These are phyloP conservation scores for Myotis findleyi DNA, from an alignment of 2,797 vertebrate genomes.

Conservation along the genomic window DNA sequence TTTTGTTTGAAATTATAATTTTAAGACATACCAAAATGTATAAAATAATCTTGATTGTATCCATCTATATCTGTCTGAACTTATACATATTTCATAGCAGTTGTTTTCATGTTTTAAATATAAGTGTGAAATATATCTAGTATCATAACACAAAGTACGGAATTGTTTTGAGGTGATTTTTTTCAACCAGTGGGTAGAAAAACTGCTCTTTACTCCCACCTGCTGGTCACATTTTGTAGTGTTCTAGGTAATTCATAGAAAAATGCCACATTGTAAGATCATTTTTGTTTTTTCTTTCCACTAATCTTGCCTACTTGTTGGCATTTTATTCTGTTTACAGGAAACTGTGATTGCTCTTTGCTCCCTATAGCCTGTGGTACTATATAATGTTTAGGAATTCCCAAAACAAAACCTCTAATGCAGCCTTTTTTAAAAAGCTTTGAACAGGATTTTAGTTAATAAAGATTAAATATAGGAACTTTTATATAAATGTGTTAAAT, in stretches of 20 bases:
- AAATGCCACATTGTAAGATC: background rate
- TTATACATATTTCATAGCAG: background rate
- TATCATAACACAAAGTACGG: background rate
- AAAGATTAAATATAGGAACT: conserved; percentile 1
- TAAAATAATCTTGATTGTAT: conserved; percentile 28
- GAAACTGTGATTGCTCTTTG: background rate
- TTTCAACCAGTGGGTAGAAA: background rate
- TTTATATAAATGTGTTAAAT: background rate
- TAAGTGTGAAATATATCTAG: background rate
- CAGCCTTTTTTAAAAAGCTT: background rate
- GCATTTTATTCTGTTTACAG: background rate
- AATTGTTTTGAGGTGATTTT: background rate
- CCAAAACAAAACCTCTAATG: background rate
- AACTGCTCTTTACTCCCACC: conserved; percentile 32
- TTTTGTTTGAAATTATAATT: conserved; percentile 53
- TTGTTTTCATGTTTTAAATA: conserved; percentile 45
- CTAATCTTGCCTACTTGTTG: conserved; percentile 15
- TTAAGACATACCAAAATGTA: background rate
- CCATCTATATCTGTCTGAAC: conserved; percentile 24
- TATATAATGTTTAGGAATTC: conserved; percentile 13
- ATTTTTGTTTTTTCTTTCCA: background rate
- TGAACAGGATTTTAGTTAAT: conserved; percentile 34
- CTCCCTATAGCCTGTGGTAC: background rate
- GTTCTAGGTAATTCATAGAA: conserved; percentile 43
- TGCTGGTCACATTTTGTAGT: conserved; percentile 34